These are phyloP conservation scores for Parauchenoglanis ngamensis DNA, from an alignment of 2,797 vertebrate genomes.

Conservation along the genomic window DNA sequence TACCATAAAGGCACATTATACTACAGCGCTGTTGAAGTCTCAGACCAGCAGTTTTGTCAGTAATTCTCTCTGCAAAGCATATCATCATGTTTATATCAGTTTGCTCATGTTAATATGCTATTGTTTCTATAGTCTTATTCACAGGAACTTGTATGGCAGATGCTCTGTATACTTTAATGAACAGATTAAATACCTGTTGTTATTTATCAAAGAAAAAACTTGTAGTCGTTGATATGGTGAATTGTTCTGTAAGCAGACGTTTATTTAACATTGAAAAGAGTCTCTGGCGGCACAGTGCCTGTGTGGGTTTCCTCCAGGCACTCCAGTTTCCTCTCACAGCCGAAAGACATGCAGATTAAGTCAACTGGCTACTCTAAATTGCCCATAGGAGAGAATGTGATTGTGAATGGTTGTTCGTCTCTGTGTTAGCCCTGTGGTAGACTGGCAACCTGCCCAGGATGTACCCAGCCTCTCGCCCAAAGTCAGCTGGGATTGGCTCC, in stretches of 20 bases:
- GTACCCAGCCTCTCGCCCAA: too few species aligned
- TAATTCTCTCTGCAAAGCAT: neutral
- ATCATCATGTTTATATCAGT: neutral
- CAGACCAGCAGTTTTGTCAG: neutral
- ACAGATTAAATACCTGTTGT: neutral
- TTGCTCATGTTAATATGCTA: too few species aligned
- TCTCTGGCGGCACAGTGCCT: too few species aligned
- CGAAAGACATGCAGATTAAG: too few species aligned
- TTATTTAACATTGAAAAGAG: neutral
- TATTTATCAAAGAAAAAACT: neutral
- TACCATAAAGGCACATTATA: neutral
- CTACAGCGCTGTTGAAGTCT: neutral
- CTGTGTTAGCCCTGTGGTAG: too few species aligned
- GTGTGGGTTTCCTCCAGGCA: too few species aligned
- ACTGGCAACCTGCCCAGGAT: too few species aligned
- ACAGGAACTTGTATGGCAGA: neutral
- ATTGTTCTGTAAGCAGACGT: neutral
- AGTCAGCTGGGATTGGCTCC: too few species aligned
- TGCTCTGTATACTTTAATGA: neutral
- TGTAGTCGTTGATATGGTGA: neutral
- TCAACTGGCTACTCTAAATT: too few species aligned
- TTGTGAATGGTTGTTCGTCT: too few species aligned
- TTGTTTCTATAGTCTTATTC: neutral
- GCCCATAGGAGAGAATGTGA: too few species aligned
- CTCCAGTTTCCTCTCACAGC: too few species aligned